Evolutionary conservation across 2,797 vertebrate genomes (phyloP).

Genomic region (Tenualosa ilisha): DNA sequence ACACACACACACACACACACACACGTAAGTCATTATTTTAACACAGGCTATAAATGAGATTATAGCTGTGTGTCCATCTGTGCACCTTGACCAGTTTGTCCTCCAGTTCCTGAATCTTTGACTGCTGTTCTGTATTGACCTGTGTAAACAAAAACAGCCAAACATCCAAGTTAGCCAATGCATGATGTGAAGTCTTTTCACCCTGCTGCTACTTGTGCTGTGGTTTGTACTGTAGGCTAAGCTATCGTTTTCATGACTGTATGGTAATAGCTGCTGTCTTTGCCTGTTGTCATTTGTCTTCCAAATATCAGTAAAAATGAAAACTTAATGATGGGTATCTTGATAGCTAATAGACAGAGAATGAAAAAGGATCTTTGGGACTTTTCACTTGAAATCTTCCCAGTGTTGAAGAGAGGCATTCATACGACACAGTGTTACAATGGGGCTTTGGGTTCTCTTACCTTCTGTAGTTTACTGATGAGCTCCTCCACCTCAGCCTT

Average conservation of each 20-base stretch:
- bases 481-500: constrained; percentile 90
- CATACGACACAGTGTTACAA: too few relatives aligned
- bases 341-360: too few relatives aligned
- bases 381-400: too few relatives aligned
- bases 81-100: constrained; percentile 93
- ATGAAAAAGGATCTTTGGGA: too few relatives aligned
- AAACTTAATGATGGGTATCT: too few relatives aligned
- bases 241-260: not conserved
- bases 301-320: too few relatives aligned
- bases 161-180: too few relatives aligned
- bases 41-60: too few relatives aligned
- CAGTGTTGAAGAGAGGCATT: too few relatives aligned
- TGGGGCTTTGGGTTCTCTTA: constrained; percentile 53
- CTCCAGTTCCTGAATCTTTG: constrained; percentile 93
- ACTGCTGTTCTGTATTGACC: constrained; percentile 91
- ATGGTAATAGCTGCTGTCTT: not conserved
- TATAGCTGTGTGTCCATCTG: not conserved
- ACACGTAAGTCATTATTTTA: not conserved
- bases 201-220: not conserved
- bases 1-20: constrained; percentile 2
- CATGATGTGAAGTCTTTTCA: too few relatives aligned
- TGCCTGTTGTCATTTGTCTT: too few relatives aligned
- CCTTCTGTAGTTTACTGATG: constrained; percentile 91
- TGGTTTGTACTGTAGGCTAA: not conserved
- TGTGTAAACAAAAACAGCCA: constrained; percentile 49